Conservation (phyloP, 92 coral and sea anemone species). For the Parazoanthus swiftii region DNA sequence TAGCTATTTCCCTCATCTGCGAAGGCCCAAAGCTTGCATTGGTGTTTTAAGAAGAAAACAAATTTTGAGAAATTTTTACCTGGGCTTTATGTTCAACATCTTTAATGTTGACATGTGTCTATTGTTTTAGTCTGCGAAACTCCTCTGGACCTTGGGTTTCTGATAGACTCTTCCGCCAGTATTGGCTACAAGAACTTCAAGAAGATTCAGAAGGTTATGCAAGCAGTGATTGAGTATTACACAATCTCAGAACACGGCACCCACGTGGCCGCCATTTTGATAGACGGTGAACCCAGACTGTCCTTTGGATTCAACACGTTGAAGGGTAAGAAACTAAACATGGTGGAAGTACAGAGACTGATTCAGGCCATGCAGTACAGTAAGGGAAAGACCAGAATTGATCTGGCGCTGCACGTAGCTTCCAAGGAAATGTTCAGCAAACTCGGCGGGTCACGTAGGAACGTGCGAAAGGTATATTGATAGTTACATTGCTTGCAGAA, state of each 20-base stretch:
- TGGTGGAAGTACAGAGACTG: conserved; percentile 59
- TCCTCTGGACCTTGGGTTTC: conserved; percentile 75
- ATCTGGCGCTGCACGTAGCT: conserved; percentile 69
- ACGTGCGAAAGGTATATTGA: conserved; percentile 62
- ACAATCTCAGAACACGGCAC: conserved; percentile 68
- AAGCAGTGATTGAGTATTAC: conserved; percentile 59
- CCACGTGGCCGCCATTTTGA: conserved; percentile 64
- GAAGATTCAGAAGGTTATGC: conserved; percentile 62
- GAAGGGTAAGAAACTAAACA: conserved; percentile 59
- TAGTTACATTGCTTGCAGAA: no score
- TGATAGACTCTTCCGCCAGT: conserved; percentile 80
- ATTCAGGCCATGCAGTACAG: conserved; percentile 62
- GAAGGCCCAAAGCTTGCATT: no score
- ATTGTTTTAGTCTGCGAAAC: conserved; percentile 62
- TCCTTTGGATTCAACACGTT: conserved; percentile 72
- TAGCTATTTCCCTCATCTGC: no score
- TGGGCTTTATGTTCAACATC: background rate
- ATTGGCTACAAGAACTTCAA: conserved; percentile 69
- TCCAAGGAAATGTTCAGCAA: conserved; percentile 71
- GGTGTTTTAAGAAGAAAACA: no score
- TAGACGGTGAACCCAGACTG: conserved; percentile 52
- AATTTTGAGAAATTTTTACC: no score
- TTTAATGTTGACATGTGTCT: background rate
- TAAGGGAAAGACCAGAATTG: conserved; percentile 71
- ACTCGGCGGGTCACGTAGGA: conserved; percentile 57